Percentiles rank a stretch among this genome's conserved stretches.
Conservation (phyloP, 2,888 invertebrate genomes). For the Cheilosia urbana region DNA sequence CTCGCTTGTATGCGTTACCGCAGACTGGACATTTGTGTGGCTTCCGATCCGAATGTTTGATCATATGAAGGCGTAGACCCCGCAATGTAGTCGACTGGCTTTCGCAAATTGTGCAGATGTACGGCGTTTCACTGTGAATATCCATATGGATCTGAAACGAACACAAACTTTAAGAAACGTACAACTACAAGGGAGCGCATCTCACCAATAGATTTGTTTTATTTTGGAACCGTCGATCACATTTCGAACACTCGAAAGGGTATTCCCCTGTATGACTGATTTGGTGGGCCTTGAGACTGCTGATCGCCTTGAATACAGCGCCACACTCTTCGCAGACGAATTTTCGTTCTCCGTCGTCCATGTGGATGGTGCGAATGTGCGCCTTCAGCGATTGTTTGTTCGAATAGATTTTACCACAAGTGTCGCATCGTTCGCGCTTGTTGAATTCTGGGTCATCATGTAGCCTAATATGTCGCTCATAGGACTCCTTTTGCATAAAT, state of each 20-base stretch:
- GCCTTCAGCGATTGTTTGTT: slow-evolving; percentile 63
- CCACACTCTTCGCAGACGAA: slow-evolving; percentile 73
- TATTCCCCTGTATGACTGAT: slow-evolving; percentile 64
- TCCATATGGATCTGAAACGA: slow-evolving; percentile 66
- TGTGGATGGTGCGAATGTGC: slow-evolving; percentile 60
- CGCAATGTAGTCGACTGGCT: slow-evolving; percentile 64
- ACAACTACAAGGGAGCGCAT: background rate
- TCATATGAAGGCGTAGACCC: slow-evolving; percentile 65
- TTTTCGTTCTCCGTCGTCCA: slow-evolving; percentile 53
- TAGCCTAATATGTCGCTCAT: slow-evolving; percentile 52
- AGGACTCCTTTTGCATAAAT: slow-evolving; percentile 69
- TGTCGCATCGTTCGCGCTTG: slow-evolving; percentile 55
- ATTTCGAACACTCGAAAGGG: slow-evolving; percentile 60
- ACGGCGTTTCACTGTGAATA: slow-evolving; percentile 70
- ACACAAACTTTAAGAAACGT: no score
- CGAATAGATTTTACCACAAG: slow-evolving; percentile 57
- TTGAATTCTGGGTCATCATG: slow-evolving; percentile 65
- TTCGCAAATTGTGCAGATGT: slow-evolving; percentile 58
- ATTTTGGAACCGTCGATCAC: slow-evolving; percentile 64
- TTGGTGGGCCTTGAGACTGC: slow-evolving; percentile 67
- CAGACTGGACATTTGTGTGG: slow-evolving; percentile 64
- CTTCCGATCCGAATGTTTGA: slow-evolving; percentile 68
- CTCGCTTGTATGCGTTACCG: slow-evolving; percentile 64
- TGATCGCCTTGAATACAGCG: slow-evolving; percentile 58
- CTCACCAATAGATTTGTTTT: slow-evolving; percentile 67